phyloP scores from a whole-genome alignment of 2,113 vertebrate species.

The Callithrix jacchus region DNA sequence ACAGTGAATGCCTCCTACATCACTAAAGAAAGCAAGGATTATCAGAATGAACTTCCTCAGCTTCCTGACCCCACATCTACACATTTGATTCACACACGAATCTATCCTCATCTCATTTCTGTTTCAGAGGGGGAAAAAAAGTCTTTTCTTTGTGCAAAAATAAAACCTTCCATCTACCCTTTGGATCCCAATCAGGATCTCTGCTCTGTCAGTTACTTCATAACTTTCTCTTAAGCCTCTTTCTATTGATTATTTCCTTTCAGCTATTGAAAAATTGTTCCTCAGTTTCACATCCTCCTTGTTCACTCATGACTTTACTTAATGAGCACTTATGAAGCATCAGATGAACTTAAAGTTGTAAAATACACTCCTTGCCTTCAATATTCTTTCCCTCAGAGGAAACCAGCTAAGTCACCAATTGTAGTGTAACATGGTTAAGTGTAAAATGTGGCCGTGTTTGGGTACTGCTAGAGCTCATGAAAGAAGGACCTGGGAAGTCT shows the following conservation, averaged over 20 bases:
- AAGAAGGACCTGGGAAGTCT: not conserved
- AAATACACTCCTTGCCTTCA: not conserved
- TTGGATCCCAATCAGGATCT: not conserved
- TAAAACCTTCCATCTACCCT: not conserved
- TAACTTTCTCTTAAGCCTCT: not conserved
- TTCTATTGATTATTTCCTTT: not conserved
- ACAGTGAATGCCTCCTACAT: not conserved
- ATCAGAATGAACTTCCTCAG: slow-evolving; percentile 4
- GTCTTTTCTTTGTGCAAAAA: not conserved
- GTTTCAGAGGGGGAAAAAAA: not conserved
- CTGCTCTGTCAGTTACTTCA: not conserved
- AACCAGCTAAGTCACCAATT: not conserved
- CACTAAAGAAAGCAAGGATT: not conserved
- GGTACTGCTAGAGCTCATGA: not conserved
- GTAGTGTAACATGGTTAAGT: not conserved
- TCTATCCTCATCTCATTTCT: not conserved
- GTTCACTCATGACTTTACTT: not conserved
- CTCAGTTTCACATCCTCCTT: not conserved
- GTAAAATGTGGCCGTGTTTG: not conserved
- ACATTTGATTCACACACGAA: slow-evolving; percentile 19
- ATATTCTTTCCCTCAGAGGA: not conserved
- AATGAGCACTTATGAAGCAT: not conserved
- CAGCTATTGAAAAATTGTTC: not conserved
- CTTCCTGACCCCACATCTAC: not conserved
- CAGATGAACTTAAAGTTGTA: not conserved